Evolutionary conservation across 1,140 invertebrate genomes (phyloP).

Genomic region (Octopus bimaculoides): DNA sequence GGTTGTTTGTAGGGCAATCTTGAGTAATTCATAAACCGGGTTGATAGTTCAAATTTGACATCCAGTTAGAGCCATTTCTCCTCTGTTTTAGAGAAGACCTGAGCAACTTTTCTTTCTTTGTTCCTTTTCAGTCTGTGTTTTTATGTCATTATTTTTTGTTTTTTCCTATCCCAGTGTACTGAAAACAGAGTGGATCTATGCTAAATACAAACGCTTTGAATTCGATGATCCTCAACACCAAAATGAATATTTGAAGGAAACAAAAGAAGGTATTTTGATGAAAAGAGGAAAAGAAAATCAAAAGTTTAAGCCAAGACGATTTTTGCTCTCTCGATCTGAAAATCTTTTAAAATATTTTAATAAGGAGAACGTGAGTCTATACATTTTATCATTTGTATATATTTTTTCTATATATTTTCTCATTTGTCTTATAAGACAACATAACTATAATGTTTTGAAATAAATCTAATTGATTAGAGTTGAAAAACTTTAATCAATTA

Average conservation of each 20-base stretch:
- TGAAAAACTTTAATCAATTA: too few species aligned
- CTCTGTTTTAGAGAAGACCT: too few species aligned
- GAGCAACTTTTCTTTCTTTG: too few species aligned
- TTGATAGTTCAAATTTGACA: too few species aligned
- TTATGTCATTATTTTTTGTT: slow-evolving; percentile 3
- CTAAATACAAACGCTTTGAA: slow-evolving; percentile 86
- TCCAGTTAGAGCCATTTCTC: too few species aligned
- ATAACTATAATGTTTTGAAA: too few species aligned
- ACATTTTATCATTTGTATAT: too few species aligned
- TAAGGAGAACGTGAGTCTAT: slow-evolving; percentile 65
- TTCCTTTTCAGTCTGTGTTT: background rate
- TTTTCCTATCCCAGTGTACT: slow-evolving; percentile 68
- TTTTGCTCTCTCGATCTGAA: slow-evolving; percentile 75
- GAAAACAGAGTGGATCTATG: slow-evolving; percentile 86
- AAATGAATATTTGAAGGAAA: slow-evolving; percentile 73
- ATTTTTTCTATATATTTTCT: too few species aligned
- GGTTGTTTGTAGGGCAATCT: too few species aligned
- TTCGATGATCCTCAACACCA: slow-evolving; percentile 74
- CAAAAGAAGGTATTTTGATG: slow-evolving; percentile 83
- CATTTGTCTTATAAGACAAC: too few species aligned
- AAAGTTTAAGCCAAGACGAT: slow-evolving; percentile 77
- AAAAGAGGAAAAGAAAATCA: slow-evolving; percentile 86
- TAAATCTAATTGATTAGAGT: too few species aligned
- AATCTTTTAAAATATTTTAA: slow-evolving; percentile 83
- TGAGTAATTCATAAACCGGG: too few species aligned